Conservation (phyloP, 1,140 invertebrate species). For the Meloidogyne exigua region DNA sequence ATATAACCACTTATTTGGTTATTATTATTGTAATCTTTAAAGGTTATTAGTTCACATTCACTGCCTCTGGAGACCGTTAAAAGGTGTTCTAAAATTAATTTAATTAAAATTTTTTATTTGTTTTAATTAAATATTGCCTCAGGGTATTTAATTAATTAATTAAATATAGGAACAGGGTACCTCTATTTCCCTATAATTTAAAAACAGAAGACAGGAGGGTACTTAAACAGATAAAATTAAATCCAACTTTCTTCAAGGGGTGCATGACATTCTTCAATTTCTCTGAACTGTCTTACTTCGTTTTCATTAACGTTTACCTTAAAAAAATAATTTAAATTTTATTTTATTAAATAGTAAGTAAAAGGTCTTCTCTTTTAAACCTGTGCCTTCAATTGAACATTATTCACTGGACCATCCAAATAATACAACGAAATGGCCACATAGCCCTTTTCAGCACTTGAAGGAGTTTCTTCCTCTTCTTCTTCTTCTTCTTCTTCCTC, state of each 20-base stretch:
- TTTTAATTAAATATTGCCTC: no score
- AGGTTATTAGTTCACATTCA: conserved; percentile 44
- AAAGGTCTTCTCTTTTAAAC: no score
- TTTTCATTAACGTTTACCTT: conserved; percentile 34
- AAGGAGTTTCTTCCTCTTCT: conserved; percentile 21
- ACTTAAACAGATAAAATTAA: neutral
- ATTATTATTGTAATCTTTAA: conserved; percentile 29
- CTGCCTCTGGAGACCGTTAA: conserved; percentile 30
- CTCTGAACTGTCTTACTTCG: neutral
- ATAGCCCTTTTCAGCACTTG: conserved; percentile 30
- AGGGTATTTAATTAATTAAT: no score
- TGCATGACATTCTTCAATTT: conserved; percentile 16
- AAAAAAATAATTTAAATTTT: neutral
- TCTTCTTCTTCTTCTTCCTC: conserved; percentile 7
- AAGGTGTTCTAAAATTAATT: conserved; percentile 14
- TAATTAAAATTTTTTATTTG: neutral
- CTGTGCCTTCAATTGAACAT: conserved; percentile 34
- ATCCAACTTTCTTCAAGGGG: conserved; percentile 13
- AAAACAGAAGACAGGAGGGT: no score
- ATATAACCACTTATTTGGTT: conserved; percentile 25
- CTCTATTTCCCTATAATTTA: no score
- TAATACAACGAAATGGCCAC: conserved; percentile 52
- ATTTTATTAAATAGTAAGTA: neutral
- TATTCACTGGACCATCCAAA: conserved; percentile 44
- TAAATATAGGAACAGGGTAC: no score